Evolutionary conservation across 2,888 invertebrate species (phyloP), one percentile per base, ranked within the genome.

Genomic region (Caenorhabditis plicata): DNA sequence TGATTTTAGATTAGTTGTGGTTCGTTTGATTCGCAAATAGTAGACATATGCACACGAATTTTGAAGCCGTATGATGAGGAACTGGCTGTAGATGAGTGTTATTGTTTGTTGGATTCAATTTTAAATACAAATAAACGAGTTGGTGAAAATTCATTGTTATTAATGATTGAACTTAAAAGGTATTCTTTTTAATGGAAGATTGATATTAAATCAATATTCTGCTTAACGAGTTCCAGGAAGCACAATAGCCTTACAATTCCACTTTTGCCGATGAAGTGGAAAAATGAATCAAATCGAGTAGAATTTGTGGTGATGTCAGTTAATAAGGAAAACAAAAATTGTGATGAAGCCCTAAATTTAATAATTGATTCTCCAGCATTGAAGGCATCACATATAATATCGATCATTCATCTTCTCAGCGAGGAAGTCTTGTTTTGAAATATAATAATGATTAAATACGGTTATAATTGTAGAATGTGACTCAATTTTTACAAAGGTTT

Each of bases 61-160:
- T 31, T 58, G 13, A 35, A 45, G 5, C 22, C 13, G 11, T 58
- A 35, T 32, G 23, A 36, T 2, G 29, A 15, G 0, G 36, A 53
- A 17, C 49, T 58, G 32, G 49, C 27, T 8, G 15, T 26, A 1
- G 58, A 58, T 26, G 58, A 58, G 38, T 44, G 44, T 25, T 20
- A 20, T 1, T 31, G 5, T 3, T 42, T 44, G 13, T 48, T 58
- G 31, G 41, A 52, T 2, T 35, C 29, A 22, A 22, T 53, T 0
- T 27, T 48, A 22, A 44, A 32, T 23, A 11, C 39, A 0, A 1
- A 19, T 15, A 2, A 19, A 19, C 20, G 48, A 31, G 9, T 48
- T 4, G 58, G 58, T 2, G 40, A 48, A 22, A 53, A 36, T 15
- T 36, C 58, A 0, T n/a, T 58, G 23, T 22, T 13, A 7, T 20